Evolutionary conservation across 2,888 invertebrate genomes (phyloP).

Genomic region (Peribatodes rhomboidaria): DNA sequence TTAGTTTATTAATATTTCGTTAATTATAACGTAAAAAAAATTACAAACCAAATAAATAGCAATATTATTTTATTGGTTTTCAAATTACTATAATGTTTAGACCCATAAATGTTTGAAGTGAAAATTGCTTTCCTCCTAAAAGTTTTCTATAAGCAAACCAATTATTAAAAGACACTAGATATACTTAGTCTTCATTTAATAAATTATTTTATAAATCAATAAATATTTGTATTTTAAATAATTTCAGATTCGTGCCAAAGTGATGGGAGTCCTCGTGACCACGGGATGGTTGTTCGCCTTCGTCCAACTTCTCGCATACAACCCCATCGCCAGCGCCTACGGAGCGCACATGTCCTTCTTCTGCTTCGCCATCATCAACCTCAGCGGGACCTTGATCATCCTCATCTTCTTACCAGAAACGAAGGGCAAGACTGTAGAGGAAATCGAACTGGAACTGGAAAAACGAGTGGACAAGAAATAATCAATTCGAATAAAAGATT

Average conservation of each 20-base stretch:
- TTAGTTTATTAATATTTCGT: too few species aligned
- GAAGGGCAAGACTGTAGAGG: conserved; percentile 68
- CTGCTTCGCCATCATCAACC: conserved; percentile 64
- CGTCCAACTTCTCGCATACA: conserved; percentile 54
- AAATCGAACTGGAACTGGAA: conserved; percentile 59
- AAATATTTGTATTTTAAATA: not conserved
- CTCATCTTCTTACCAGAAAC: conserved; percentile 73
- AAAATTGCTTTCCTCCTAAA: too few species aligned
- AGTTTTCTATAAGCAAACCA: too few species aligned
- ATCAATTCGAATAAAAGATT: not conserved
- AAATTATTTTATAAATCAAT: not conserved
- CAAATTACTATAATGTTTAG: too few species aligned
- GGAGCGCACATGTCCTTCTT: conserved; percentile 69
- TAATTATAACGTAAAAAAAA: too few species aligned
- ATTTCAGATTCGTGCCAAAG: conserved; percentile 66
- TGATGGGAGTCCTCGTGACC: conserved; percentile 59
- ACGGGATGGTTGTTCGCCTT: conserved; percentile 59
- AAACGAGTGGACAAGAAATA: conserved; percentile 31
- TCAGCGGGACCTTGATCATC: conserved; percentile 59
- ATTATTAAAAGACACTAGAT: too few species aligned
- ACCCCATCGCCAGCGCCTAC: conserved; percentile 51
- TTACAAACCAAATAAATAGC: too few species aligned
- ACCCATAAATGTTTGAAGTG: too few species aligned
- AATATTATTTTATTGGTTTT: too few species aligned
- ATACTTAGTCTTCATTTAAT: too few species aligned